Evolutionary conservation across 2,797 vertebrate genomes (phyloP), one percentile per base, ranked within the genome.

Genomic region (Phataginus tetradactyla): DNA sequence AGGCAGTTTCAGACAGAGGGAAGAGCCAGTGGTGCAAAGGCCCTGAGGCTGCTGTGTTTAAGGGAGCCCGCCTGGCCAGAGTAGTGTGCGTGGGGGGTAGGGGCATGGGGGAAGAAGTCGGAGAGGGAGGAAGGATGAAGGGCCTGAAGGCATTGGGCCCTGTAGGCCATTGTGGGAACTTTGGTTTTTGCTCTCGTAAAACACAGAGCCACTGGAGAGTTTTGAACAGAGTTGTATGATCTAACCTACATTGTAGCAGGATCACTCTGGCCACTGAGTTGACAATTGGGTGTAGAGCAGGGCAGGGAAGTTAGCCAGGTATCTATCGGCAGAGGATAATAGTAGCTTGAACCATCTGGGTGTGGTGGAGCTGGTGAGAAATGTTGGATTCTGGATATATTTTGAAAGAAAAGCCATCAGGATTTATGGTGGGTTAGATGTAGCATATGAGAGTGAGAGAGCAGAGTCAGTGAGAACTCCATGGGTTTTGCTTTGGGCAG

Each of bases 141-240:
- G 66, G 23, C 42, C 63, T 93, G 93, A 72, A 69, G 51, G 74
- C 14, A 4, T 23, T 49, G 68, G 63, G 57, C 18, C 59, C 91
- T 72, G 21, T n/a, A 66, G 84, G 53, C 45, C 71, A 71, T 15
- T 45, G 20, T 49, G 66, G 64, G 72, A 63, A 49, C 80, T 63
- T 29, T 55, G 53, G 51, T 64, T 85, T 90, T 90, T 89, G 77
- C 69, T 72, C 79, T 69, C 85, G 20, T 91, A 61, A 90, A 89
- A 75, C 61, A 18, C 15, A 55, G 51, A 86, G 57, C 27, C 80
- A 21, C 3, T n/a, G 20, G n/a, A 79, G 79, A 42, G 32, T 71
- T 83, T 91, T 77, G 55, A 81, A 57, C 8, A 81, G n/a, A 84
- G 83, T 68, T 5, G 8, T 23, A 45, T 27, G 63, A 64, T 39